Conservation (phyloP, 2,797 vertebrate genomes). For the Semaprochilodus insignis region DNA sequence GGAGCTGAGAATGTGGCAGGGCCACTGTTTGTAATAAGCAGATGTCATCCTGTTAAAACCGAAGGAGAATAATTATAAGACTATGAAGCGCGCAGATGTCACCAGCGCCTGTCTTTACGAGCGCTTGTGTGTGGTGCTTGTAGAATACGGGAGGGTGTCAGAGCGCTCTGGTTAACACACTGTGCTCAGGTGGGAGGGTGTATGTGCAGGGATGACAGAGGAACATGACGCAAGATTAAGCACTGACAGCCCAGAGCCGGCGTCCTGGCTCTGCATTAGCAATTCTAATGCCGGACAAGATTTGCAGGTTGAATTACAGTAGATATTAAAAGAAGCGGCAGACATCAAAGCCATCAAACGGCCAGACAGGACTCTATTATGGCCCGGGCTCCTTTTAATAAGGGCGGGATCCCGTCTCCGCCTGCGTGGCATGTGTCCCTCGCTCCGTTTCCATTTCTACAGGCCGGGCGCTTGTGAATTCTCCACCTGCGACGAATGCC, state of each 20-base stretch:
- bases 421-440: conserved; percentile 63
- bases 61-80: conserved; percentile 62
- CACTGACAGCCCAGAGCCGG: conserved; percentile 62
- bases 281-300: conserved; percentile 68
- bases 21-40: conserved; percentile 58
- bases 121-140: conserved; percentile 17
- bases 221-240: conserved; percentile 68
- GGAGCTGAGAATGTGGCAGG: conserved; percentile 43
- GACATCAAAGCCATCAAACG: conserved; percentile 74
- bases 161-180: conserved; percentile 56
- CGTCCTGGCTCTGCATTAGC: conserved; percentile 72
- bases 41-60: conserved; percentile 59
- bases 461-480: conserved; percentile 54
- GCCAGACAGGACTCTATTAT: conserved; percentile 66
- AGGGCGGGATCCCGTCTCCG: conserved; percentile 54
- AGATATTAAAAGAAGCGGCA: conserved; percentile 64
- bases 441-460: conserved; percentile 60
- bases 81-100: conserved; percentile 59
- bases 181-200: conserved; percentile 39
- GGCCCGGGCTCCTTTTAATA: conserved; percentile 69
- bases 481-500: conserved; percentile 52
- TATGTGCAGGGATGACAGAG: conserved; percentile 43
- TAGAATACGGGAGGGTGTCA: conserved; percentile 54
- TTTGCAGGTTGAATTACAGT: conserved; percentile 69
- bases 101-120: conserved; percentile 50